Evolutionary conservation across 2,888 invertebrate genomes (phyloP), one percentile per base, ranked within the genome.

Genomic region (Flexamia atlantica): DNA sequence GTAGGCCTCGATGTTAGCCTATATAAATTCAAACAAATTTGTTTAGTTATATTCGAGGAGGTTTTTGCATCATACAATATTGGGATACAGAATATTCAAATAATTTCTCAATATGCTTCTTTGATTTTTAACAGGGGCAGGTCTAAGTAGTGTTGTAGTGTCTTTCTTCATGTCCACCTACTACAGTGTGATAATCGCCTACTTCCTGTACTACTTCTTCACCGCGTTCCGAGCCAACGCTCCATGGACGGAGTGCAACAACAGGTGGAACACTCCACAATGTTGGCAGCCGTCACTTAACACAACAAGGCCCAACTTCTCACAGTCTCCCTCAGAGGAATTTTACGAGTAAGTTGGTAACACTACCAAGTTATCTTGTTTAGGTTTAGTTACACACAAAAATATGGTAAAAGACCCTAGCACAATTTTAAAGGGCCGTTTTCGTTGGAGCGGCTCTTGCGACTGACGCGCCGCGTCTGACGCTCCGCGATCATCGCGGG

Each of bases 111-210:
- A 40, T 79, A 85, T 85, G 86, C 86, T 82, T 91, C 10, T 12
- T 46, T 23, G 3, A 4, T 9, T 57, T 3, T 20, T 57, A 12
- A 91, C 91, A 98, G 98, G 98, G 89, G 96, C 97, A 87, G 98
- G 98, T 84, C 92, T 98, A 88, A 97, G 97, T 85, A 97, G 97
- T 90, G 97, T 98, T 86, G 95, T 98, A 90, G 96, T 98, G 90
- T 98, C 98, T 87, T 97, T 98, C 91, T 92, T 98, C 89, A 96
- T 98, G 94, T 97, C 97, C 87, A 97, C 98, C 81, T 98, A 98
- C 91, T 98, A 98, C 91, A 97, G 97, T 90, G 97, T 98, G 87
- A 97, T 98, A 90, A 97, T 98, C 90, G 96, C 97, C 85, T 98
- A 98, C 93, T 95, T 97, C 82, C 95, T 98, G 88, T 98, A 97